Percentiles rank a stretch among this genome's conserved stretches.
phyloP scores from a whole-genome alignment of 92 coral and sea anemone genomes.

The Actinernus sp. region DNA sequence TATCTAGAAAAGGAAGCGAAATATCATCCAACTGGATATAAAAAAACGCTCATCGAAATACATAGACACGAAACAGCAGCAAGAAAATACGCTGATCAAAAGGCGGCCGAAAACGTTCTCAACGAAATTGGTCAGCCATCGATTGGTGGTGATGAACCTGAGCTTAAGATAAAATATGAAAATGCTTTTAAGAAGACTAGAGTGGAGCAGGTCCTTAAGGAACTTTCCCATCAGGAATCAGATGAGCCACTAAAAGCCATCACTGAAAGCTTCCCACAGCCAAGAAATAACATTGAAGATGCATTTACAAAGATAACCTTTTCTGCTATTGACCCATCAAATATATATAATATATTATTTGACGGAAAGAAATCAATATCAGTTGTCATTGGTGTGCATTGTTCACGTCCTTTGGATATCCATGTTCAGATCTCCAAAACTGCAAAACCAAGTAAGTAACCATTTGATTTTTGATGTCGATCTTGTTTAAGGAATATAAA shows the following conservation, averaged over 20 bases:
- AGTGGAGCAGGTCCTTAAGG: conserved; percentile 34
- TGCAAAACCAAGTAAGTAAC: conserved; percentile 30
- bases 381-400: conserved; percentile 4
- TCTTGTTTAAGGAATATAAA: too few relatives aligned
- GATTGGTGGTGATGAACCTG: background rate
- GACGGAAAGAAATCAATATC: conserved; percentile 16
- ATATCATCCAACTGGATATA: too few relatives aligned
- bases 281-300: conserved; percentile 13
- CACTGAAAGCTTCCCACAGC: conserved; percentile 17
- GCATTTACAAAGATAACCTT: conserved; percentile 25
- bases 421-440: conserved; percentile 10
- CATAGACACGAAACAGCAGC: too few relatives aligned
- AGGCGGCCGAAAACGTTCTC: background rate
- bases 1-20: too few relatives aligned
- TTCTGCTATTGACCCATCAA: conserved; percentile 28
- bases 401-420: background rate
- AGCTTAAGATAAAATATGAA: background rate
- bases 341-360: conserved; percentile 9
- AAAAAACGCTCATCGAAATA: too few relatives aligned
- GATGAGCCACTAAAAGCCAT: conserved; percentile 1
- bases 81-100: too few relatives aligned
- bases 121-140: background rate
- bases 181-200: conserved; percentile 7
- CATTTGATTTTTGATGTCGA: too few relatives aligned
- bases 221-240: conserved; percentile 5